Conservation (phyloP, 2,113 vertebrate genomes). For the Centropristis striata region DNA sequence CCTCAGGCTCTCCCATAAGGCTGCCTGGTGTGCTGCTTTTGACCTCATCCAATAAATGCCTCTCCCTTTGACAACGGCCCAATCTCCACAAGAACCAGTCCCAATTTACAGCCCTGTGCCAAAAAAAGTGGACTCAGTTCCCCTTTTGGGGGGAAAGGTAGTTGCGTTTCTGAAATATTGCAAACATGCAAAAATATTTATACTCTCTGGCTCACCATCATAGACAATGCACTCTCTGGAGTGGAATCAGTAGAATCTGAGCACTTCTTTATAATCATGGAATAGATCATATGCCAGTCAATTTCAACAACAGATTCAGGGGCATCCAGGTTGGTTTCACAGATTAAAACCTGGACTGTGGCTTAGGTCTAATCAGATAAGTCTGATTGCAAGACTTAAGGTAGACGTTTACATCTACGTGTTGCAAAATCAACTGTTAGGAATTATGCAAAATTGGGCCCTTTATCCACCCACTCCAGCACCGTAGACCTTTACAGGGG, state of each 20-base stretch:
- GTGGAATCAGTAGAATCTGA: not conserved
- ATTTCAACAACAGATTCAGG: too few species aligned
- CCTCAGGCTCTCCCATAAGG: not conserved
- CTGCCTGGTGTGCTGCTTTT: not conserved
- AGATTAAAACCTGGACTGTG: not conserved
- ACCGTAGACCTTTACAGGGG: too few species aligned
- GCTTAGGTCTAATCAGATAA: too few species aligned
- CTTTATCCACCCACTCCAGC: too few species aligned
- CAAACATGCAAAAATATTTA: not conserved
- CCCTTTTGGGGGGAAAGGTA: too few species aligned
- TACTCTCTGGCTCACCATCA: not conserved
- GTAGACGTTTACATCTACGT: too few species aligned
- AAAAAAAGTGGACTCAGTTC: not conserved
- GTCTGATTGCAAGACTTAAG: too few species aligned
- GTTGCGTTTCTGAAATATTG: not conserved
- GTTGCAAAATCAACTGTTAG: too few species aligned
- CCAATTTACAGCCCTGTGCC: not conserved
- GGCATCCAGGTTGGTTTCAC: not conserved
- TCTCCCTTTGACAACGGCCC: not conserved
- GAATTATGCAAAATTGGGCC: too few species aligned
- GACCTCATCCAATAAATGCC: slow-evolving; percentile 18
- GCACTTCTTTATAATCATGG: not conserved
- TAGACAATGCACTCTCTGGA: too few species aligned
- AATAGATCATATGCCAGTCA: too few species aligned
- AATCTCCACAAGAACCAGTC: not conserved